Base-by-base conservation (phyloP, 2,888 invertebrate genomes). In the Eupeodes latifasciatus region DNA sequence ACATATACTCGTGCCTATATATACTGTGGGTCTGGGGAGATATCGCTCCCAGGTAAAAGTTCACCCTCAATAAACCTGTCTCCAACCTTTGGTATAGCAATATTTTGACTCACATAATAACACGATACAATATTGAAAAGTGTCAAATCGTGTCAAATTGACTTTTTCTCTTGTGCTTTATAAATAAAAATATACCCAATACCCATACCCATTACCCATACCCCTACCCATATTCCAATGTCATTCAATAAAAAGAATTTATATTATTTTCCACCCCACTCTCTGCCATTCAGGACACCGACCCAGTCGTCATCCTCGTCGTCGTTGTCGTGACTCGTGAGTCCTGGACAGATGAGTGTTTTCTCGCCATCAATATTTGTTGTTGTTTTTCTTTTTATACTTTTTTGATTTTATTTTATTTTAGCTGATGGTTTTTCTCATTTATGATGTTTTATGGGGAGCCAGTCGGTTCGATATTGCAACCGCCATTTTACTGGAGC, bases 121-220 rank as follows among this genome's bases (percentile, higher is more conserved):
- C 53, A 34, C 85, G 74, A 79, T 72, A 79, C 86, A 86, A 86
- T 86, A 82, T 86, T 86, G 82, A 86, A 86, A 82, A 86, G 75
- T 82, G 86, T 86, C 86, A 86, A 82, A 82, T 86, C 82, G 79
- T 86, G 86, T 86, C 85, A 82, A 86, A 83, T 86, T 86, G 86
- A 79, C 86, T 82, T 86, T 72, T 79, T 74, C 81, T 81, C 55
- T 51, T 49, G 47, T 19, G 19, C 12, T 57, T 4, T 81, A 67
- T 85, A 85, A 76, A 75, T 57, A 57, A 55, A 11, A 7, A 49
- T 34, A 40, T 36, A 27, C 27, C 27, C 27, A 27, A n/a, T 27
- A 27, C 27, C 27, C 27, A 27, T 27, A 27, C 27, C 27, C 27
- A n/a, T n/a, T 27, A 27, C 27, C 27, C 27, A 27, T 27, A 27